phyloP scores from a whole-genome alignment of 2,888 invertebrate species.

The Noctua pronuba region DNA sequence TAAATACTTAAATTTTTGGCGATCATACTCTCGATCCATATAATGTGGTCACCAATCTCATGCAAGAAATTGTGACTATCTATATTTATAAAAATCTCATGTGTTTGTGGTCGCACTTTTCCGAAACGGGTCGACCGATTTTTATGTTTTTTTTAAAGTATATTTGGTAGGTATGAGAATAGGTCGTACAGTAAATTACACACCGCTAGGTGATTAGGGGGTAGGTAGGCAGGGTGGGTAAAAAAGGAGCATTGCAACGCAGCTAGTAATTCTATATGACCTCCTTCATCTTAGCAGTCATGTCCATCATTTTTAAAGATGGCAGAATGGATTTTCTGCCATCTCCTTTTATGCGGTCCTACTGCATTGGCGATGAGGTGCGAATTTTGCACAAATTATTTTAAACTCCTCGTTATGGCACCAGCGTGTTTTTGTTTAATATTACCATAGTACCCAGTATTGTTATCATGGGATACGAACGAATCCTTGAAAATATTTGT shows the following conservation, averaged over 20 bases:
- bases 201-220: too few relatives aligned
- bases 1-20: neutral
- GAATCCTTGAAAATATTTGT: constrained; percentile 45
- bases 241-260: too few relatives aligned
- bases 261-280: neutral
- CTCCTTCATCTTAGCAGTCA: neutral
- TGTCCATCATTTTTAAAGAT: neutral
- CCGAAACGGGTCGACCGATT: too few relatives aligned
- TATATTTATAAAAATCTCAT: too few relatives aligned
- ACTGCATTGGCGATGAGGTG: constrained; percentile 57
- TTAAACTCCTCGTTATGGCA: constrained; percentile 56
- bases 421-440: constrained; percentile 54
- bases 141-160: too few relatives aligned
- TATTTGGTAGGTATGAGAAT: too few relatives aligned
- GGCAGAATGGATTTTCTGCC: constrained; percentile 25
- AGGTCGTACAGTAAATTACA: too few relatives aligned
- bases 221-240: too few relatives aligned
- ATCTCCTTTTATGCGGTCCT: constrained; percentile 8
- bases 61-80: too few relatives aligned
- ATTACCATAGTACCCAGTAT: constrained; percentile 50
- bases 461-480: constrained; percentile 56
- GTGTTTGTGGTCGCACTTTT: too few relatives aligned
- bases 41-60: too few relatives aligned
- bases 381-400: constrained; percentile 64
- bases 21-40: neutral